These are phyloP conservation scores for Nasonovia ribisnigri DNA, from an alignment of 2,888 invertebrate genomes.

Conservation along the genomic window DNA sequence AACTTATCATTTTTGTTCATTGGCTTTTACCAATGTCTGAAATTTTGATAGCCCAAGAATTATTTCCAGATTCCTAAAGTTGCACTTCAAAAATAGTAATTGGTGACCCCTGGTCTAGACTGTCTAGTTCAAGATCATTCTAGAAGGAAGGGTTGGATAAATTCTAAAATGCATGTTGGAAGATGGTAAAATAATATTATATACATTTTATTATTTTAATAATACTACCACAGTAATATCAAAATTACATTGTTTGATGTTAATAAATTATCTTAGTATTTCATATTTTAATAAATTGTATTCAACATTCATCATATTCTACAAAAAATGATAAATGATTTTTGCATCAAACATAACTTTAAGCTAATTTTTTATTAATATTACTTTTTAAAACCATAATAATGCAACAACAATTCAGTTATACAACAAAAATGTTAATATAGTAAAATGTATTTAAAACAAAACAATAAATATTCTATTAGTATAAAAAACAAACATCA, in stretches of 20 bases:
- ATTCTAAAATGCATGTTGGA: not conserved
- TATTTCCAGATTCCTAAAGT: too few species aligned
- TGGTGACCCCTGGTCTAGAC: too few species aligned
- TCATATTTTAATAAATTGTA: not conserved
- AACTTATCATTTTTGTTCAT: too few species aligned
- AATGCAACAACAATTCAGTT: not conserved
- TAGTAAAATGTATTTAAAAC: constrained; percentile 37
- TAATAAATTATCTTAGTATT: not conserved
- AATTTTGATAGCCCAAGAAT: too few species aligned
- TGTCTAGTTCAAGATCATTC: not conserved
- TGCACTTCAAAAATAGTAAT: too few species aligned
- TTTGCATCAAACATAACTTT: not conserved
- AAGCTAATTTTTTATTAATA: not conserved
- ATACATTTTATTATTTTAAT: too few species aligned
- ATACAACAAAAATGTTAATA: not conserved
- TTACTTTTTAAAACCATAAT: not conserved
- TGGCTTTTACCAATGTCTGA: too few species aligned
- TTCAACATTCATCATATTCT: too few species aligned
- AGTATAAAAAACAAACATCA: constrained; percentile 15
- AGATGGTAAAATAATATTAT: not conserved
- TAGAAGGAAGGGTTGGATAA: not conserved
- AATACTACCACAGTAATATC: too few species aligned
- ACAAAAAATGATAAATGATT: not conserved
- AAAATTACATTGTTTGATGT: not conserved
- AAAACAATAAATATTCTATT: constrained; percentile 24